phyloP scores from a whole-genome alignment of 2,113 vertebrate genomes.

The Pogonocichla stellata region DNA sequence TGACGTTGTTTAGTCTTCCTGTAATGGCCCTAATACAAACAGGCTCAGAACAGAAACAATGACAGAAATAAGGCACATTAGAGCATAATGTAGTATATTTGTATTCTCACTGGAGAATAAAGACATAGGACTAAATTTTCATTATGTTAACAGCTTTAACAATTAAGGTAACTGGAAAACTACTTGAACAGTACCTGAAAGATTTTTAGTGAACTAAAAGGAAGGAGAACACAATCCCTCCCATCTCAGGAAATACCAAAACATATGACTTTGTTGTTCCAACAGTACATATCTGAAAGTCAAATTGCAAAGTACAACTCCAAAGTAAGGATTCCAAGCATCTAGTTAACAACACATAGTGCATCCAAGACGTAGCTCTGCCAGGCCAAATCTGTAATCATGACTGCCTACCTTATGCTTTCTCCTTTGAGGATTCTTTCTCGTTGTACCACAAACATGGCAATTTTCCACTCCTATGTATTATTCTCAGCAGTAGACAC shows the following conservation, averaged over 20 bases:
- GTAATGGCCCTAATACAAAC: neutral
- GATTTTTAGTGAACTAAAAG: neutral
- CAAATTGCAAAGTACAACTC: neutral
- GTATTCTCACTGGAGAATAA: neutral
- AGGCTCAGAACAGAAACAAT: neutral
- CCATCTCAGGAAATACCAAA: constrained; percentile 5
- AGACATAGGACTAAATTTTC: neutral
- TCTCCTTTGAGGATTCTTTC: neutral
- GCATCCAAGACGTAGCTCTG: neutral
- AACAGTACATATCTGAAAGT: neutral
- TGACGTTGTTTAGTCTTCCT: neutral
- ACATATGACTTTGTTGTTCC: neutral
- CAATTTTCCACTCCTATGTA: neutral
- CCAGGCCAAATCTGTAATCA: neutral
- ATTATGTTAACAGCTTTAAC: neutral
- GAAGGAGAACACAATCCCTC: neutral
- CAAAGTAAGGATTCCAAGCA: neutral
- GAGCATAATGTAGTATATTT: neutral
- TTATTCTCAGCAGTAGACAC: neutral
- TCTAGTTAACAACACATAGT: neutral
- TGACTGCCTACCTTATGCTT: neutral
- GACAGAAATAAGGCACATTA: neutral
- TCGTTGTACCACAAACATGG: neutral
- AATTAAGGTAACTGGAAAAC: neutral
- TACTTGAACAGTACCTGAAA: neutral